Percentiles rank a stretch among this genome's conserved stretches.
Evolutionary conservation across 1,140 invertebrate species (phyloP).

Genomic region (Aphelenchoides avenae): DNA sequence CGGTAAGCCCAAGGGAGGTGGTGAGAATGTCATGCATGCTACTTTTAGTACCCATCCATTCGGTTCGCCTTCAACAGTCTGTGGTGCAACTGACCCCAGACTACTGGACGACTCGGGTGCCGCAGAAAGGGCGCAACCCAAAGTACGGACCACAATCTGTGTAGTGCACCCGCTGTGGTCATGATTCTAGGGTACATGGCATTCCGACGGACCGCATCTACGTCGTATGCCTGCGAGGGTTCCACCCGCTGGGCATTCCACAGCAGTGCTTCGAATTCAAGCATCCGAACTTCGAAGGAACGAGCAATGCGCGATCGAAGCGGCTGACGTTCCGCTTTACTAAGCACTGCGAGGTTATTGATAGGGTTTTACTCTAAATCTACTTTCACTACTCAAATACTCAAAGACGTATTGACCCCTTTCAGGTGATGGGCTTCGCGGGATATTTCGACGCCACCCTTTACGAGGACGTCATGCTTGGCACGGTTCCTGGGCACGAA

Average conservation of each 20-base stretch:
- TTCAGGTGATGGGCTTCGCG: constrained; percentile 55
- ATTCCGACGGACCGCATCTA: constrained; percentile 39
- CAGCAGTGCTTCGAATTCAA: constrained; percentile 40
- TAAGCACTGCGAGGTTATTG: constrained; percentile 11
- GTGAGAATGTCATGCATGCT: constrained; percentile 15
- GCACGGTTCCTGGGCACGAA: constrained; percentile 34
- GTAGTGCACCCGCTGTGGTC: background rate
- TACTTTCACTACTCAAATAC: background rate
- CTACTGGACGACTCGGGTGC: no score
- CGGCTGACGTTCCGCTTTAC: constrained; percentile 9
- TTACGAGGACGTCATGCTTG: constrained; percentile 45
- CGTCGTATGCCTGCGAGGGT: constrained; percentile 38
- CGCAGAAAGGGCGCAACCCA: no score
- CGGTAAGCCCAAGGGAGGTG: constrained; percentile 12
- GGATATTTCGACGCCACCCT: constrained; percentile 47
- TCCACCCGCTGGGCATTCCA: constrained; percentile 19
- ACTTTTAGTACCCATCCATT: constrained; percentile 49
- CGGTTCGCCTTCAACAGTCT: constrained; percentile 39
- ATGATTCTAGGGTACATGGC: no score
- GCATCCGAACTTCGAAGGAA: constrained; percentile 41
- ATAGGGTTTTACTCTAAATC: background rate
- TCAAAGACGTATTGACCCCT: background rate
- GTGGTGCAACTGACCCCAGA: no score
- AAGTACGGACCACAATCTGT: no score
- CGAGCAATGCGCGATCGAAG: constrained; percentile 6